Conservation (phyloP, 2,888 invertebrate species). For the Corbicula japonica region DNA sequence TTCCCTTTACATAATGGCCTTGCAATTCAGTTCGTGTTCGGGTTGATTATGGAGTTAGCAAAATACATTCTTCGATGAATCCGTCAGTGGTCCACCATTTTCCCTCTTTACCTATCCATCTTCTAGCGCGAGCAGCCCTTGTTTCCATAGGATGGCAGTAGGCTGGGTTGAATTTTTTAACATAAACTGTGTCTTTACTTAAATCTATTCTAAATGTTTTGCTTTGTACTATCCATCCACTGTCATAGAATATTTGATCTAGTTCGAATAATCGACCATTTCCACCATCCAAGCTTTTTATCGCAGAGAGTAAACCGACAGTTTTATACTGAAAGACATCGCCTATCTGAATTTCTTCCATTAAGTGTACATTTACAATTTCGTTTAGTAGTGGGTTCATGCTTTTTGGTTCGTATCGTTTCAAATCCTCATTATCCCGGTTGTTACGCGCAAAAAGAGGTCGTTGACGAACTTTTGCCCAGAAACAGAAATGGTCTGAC, state of each 20-base stretch:
- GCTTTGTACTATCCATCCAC: not conserved
- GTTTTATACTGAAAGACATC: constrained; percentile 5
- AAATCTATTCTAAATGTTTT: constrained; percentile 9
- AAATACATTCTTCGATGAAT: constrained; percentile 25
- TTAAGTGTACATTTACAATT: constrained; percentile 4
- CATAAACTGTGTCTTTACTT: constrained; percentile 5
- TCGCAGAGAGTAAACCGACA: not conserved
- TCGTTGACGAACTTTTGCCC: constrained; percentile 6
- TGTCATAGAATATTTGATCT: not conserved
- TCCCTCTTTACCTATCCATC: constrained; percentile 1
- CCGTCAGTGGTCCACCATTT: constrained; percentile 9
- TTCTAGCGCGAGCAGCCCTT: constrained; percentile 2
- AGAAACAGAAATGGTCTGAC: constrained; percentile 28
- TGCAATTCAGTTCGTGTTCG: too few species aligned
- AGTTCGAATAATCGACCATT: constrained; percentile 8
- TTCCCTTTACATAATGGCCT: too few species aligned
- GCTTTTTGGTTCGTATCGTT: not conserved
- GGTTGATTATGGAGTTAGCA: too few species aligned
- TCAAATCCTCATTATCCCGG: not conserved
- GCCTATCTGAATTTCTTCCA: not conserved
- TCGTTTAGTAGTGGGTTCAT: not conserved
- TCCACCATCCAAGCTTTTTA: not conserved
- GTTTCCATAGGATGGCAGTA: constrained; percentile 8
- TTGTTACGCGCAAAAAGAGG: not conserved
- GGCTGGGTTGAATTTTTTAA: constrained; percentile 12